These are phyloP conservation scores for Synergus umbraculus DNA, from an alignment of 2,888 invertebrate species.

Conservation along the genomic window DNA sequence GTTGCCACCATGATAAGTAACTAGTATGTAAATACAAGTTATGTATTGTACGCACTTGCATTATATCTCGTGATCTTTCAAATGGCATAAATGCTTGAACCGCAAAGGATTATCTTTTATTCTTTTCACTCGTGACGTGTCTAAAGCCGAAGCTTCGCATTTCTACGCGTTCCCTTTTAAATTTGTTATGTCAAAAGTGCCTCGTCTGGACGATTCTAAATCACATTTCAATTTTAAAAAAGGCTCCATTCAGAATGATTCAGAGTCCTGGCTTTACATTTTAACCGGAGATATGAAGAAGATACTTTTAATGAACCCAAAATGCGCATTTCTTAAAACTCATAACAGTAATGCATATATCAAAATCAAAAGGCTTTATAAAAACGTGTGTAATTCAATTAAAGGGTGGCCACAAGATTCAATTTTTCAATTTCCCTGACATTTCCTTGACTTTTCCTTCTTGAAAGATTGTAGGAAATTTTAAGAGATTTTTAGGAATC, in stretches of 20 bases:
- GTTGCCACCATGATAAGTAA: too few species aligned
- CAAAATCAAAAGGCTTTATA: not conserved
- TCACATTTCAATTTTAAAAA: constrained; percentile 10
- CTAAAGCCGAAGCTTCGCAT: constrained; percentile 13
- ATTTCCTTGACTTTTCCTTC: too few species aligned
- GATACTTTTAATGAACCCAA: constrained; percentile 29
- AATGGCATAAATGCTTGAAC: constrained; percentile 48
- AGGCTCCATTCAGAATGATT: constrained; percentile 10
- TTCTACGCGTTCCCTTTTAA: constrained; percentile 13
- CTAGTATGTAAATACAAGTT: not conserved
- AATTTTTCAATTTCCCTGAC: too few species aligned
- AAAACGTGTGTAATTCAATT: not conserved
- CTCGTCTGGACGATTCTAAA: constrained; percentile 10
- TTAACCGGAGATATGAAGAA: constrained; percentile 2
- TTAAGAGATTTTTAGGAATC: too few species aligned
- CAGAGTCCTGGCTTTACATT: not conserved
- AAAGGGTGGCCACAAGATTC: too few species aligned
- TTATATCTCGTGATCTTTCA: constrained; percentile 49
- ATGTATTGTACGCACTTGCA: constrained; percentile 35
- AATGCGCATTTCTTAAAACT: not conserved
- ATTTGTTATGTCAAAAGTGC: constrained; percentile 22
- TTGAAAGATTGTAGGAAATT: too few species aligned
- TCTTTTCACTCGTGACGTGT: not conserved
- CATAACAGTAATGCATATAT: not conserved
- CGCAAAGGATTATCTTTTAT: constrained; percentile 18